Base-by-base conservation (phyloP, 2,797 vertebrate genomes). In the Sternotherus odoratus region DNA sequence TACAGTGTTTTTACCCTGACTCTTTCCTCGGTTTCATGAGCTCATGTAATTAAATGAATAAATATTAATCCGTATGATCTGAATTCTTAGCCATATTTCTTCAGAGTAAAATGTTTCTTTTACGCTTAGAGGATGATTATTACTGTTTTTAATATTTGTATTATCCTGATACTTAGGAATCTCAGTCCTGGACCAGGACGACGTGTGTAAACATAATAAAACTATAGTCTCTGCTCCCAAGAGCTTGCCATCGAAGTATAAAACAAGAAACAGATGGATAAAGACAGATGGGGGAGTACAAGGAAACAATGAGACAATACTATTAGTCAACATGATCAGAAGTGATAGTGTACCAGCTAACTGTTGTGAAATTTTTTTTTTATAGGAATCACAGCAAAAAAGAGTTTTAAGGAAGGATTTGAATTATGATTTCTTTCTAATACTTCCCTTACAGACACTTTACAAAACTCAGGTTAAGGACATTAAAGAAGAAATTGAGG, bases 381-480 rank as follows among this genome's bases (percentile, higher is more conserved):
- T n/a, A 36, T 43, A 6, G 51, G 24, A 54, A 49, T 43, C 74
- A 53, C 91, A 95, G 57, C 21, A 54, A 50, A 21, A 12, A 87
- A 43, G 53, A 95, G 21, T 91, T 85, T 89, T 36, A 15, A 15
- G 84, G 2, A 79, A 72, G 11, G 85, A 72, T 87, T 88, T 86
- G 53, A 89, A 39, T 82, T 82, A 84, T 88, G 4, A 79, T n/a
- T 84, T 77, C 82, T 93, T 90, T 48, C 91, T 93, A 28, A 87
- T 56, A 49, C 87, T 97, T 97, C 10, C 97, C 94, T 97, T 97
- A 36, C 97, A 99, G 99, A 99, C 99, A 75, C 99, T 99, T 98
- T 99, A 99, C 97, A 99, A 99, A 99, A 99, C 99, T 99, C 99
- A 99, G 98, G 99, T 99, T 96, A 99, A 99, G 96, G 99, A 99